Evolutionary conservation across 2,113 vertebrate genomes (phyloP), one percentile per base, ranked within the genome.

Genomic region (Prionailurus bengalensis): DNA sequence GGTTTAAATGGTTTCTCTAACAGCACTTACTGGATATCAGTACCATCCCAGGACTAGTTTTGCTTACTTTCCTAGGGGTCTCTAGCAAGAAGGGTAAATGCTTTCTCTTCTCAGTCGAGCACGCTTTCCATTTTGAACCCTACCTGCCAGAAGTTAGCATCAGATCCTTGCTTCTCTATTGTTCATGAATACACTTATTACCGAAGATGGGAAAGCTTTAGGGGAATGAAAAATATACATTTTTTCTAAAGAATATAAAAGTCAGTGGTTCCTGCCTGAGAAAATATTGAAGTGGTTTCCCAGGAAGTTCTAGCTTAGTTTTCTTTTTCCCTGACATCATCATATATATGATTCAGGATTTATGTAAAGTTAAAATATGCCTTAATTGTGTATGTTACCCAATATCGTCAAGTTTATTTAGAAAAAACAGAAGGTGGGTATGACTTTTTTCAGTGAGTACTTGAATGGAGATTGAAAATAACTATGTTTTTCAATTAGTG

Each of bases 391-490:
- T 91, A 71, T 79, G 42, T 76, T 95, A 61, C 39, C 36, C 2
- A 84, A 71, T 39, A 89, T 83, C 21, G 3, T 71, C 9, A 76
- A 86, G 55, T 2, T 51, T 91, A 94, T 94, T 98, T 89, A 95
- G 33, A 79, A 65, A 45, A 89, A 98, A 93, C 15, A 23, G 11
- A 96, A 96, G 17, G 10, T 66, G 66, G 61, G 15, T 51, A 97
- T 92, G 89, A 78, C 66, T 68, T 91, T 48, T 89, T 88, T 94
- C 91, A 95, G 80, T 74, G 42, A 87, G 45, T 95, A 88, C 79
- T 78, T 92, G 90, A 97, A 98, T 91, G 61, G 89, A 96, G 93
- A 97, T 76, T 63, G 66, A 96, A 98, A 98, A 87, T 76, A n/a
- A 42, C 83, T 96, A 53, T 29, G 93, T 98, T 97, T 76, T 74